Percentiles rank a stretch among this genome's conserved stretches.
These are phyloP conservation scores for Lacerta agilis DNA, from an alignment of 2,797 vertebrate genomes.

Conservation along the genomic window DNA sequence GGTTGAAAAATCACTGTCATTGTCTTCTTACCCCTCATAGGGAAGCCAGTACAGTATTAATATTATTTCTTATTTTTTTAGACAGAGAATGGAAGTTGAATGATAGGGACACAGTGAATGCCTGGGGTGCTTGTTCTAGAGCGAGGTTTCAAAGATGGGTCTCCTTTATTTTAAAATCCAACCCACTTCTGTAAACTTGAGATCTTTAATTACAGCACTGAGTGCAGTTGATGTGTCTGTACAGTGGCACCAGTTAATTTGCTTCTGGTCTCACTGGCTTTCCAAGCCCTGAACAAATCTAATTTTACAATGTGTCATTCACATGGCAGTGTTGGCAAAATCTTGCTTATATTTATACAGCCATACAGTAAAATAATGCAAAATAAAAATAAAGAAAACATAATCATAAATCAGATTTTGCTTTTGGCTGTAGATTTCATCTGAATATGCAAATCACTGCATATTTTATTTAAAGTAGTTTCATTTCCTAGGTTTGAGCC, in stretches of 20 bases:
- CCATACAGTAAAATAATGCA: constrained; percentile 6
- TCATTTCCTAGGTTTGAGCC: constrained; percentile 42
- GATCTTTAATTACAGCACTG: neutral
- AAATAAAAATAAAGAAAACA: constrained; percentile 36
- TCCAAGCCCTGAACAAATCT: neutral
- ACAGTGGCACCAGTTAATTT: neutral
- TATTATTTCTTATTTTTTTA: neutral
- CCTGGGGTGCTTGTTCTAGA: neutral
- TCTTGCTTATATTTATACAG: constrained; percentile 15
- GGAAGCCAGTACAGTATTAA: neutral
- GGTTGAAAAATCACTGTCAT: neutral
- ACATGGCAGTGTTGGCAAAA: constrained; percentile 36
- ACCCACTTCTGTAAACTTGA: neutral
- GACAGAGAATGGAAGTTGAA: neutral
- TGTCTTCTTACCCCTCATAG: neutral
- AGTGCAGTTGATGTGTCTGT: neutral
- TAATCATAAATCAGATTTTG: constrained; percentile 61
- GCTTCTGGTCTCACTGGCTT: neutral
- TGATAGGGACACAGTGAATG: neutral
- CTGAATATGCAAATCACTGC: constrained; percentile 43
- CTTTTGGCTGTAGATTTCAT: constrained; percentile 55
- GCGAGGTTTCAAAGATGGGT: neutral
- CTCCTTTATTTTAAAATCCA: neutral
- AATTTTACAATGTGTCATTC: neutral
- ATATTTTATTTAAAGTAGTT: constrained; percentile 57